These are phyloP conservation scores for Thelaira solivaga DNA, from an alignment of 2,888 invertebrate genomes.

Conservation along the genomic window DNA sequence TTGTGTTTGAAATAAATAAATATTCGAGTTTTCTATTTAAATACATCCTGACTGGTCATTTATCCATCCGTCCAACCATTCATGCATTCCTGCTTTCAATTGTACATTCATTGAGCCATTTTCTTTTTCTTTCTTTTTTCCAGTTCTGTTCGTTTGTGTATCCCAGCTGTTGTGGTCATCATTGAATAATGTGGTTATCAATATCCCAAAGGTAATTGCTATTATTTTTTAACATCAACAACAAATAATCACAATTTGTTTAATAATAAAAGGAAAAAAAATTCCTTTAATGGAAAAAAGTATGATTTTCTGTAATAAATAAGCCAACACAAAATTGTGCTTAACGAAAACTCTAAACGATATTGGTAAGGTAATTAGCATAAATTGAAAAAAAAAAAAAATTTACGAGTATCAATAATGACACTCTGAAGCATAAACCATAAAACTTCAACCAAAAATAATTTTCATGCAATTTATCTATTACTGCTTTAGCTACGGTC, in stretches of 20 bases:
- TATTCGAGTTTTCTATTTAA: conserved; percentile 1
- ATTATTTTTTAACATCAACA: conserved; percentile 4
- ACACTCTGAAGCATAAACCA: not conserved
- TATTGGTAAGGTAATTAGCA: conserved; percentile 52
- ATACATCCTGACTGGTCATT: not conserved
- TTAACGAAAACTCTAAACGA: conserved; percentile 32
- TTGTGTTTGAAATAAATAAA: not conserved
- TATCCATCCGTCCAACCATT: not conserved
- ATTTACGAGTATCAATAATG: not conserved
- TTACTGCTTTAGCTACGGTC: too few species aligned
- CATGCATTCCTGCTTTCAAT: not conserved
- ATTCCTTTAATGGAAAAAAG: not conserved
- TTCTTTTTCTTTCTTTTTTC: not conserved
- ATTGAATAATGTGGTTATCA: conserved; percentile 37
- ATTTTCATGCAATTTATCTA: too few species aligned
- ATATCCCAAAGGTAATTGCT: conserved; percentile 48
- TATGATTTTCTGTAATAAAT: conserved; percentile 4
- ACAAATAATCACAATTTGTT: conserved; percentile 7
- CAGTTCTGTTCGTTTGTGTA: not conserved
- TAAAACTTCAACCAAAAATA: too few species aligned
- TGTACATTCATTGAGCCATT: not conserved
- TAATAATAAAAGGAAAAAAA: conserved; percentile 10
- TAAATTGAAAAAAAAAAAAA: conserved; percentile 31
- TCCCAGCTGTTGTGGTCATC: conserved; percentile 13
- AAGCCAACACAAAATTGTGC: not conserved